Base-by-base conservation (phyloP, 1,140 invertebrate genomes). In the Teleopsis dalmanni region DNA sequence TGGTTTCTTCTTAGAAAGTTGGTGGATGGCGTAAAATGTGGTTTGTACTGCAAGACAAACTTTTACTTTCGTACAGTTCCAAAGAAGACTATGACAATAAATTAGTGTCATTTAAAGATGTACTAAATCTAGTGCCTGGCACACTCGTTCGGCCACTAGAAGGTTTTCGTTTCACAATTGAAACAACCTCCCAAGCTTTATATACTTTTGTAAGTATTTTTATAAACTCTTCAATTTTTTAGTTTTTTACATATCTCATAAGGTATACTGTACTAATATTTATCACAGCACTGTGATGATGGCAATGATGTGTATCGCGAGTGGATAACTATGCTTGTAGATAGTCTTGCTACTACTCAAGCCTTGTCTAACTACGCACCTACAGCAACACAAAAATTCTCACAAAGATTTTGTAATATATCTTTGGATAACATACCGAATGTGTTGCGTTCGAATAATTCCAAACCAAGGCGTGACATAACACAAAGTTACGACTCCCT, bases 31-130 rank as follows among this genome's bases (percentile, higher is more conserved):
- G 53, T 13, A 57, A 55, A 49, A 35, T 55, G 31, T 57, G 50
- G 50, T 57, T 55, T 47, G 55, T 57, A 19, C 42, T 57, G 9
- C 55, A 57, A 33, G 51, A 57, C 46, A 48, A 52, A 36, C 31
- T 57, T 10, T 18, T 57, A 13, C 45, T 57, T 25, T 55, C 53
- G 11, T 57, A 55, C 23, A 31, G 18, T n/a, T 54, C 55, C 6
- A 52, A 55, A 36, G 55, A 57, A 25, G 50, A 55, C 23, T 57
- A 57, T 35, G 55, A 57, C 26, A 54, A 57, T 25, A 52, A 55
- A 31, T 51, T 57, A 36, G 50, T 47, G 7, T 49, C 52, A 18
- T 57, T 57, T 21, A 57, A 57, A 43, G 55, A 57, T 42, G 55
- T 57, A 9, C 41, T 57, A 4, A 52, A 47, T 48, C 31, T 57